A percentile compares a stretch with the other conserved stretches of the same genome.
These are phyloP conservation scores for Psittacula echo DNA, from an alignment of 2,797 vertebrate genomes.

Conservation along the genomic window DNA sequence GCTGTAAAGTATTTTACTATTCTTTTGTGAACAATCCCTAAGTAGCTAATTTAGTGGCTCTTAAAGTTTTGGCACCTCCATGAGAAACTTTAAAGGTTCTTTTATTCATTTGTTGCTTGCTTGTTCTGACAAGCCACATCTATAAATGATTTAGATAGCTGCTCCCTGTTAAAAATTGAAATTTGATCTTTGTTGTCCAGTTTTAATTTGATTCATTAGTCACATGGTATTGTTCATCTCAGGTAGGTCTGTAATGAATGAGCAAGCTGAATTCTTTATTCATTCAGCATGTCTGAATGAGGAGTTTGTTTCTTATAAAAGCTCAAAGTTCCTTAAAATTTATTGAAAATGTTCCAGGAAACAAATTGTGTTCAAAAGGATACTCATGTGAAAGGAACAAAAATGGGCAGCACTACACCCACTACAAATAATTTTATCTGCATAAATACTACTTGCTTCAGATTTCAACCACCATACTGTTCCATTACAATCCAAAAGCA, in stretches of 20 bases:
- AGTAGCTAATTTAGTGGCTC: background rate
- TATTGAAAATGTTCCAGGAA: background rate
- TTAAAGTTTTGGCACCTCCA: background rate
- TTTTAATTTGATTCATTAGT: background rate
- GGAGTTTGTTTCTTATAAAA: background rate
- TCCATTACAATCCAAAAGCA: background rate
- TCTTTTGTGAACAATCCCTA: background rate
- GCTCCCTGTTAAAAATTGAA: background rate
- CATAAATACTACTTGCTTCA: background rate
- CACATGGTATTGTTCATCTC: background rate
- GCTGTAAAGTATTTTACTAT: background rate
- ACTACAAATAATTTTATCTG: background rate
- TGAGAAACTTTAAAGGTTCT: background rate
- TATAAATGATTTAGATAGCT: background rate
- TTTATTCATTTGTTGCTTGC: background rate
- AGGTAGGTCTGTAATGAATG: background rate
- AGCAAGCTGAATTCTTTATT: background rate
- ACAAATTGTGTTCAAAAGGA: background rate
- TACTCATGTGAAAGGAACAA: background rate
- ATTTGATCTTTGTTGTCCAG: background rate
- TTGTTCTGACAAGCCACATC: background rate
- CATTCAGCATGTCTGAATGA: background rate
- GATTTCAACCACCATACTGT: background rate
- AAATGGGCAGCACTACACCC: background rate
- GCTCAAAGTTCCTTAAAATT: background rate